A percentile compares a stretch with the other conserved stretches of the same genome.
Conservation (phyloP, 2,888 invertebrate species). For the Phorcus lineatus region DNA sequence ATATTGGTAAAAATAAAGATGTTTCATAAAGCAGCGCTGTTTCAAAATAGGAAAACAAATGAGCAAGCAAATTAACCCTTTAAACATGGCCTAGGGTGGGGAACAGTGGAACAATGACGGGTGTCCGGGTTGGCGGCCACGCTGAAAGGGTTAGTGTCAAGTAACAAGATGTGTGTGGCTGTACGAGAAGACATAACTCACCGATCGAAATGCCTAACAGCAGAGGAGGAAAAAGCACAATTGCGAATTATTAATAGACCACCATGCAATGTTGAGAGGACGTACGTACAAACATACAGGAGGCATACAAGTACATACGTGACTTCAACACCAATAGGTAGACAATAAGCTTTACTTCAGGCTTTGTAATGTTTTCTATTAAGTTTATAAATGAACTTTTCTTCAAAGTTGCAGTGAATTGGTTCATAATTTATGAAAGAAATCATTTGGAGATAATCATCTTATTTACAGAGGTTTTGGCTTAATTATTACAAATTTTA, state of each 20-base stretch:
- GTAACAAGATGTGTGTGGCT: constrained; percentile 30
- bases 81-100: neutral
- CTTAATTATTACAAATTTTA: too few species aligned
- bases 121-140: neutral
- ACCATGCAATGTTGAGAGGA: constrained; percentile 10
- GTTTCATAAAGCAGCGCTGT: constrained; percentile 17
- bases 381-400: too few species aligned
- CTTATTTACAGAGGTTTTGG: too few species aligned
- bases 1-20: neutral
- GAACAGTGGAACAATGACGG: too few species aligned
- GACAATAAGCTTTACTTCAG: too few species aligned
- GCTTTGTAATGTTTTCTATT: too few species aligned
- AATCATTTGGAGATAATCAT: too few species aligned
- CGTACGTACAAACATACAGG: too few species aligned
- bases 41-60: constrained; percentile 28
- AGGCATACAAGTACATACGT: too few species aligned
- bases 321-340: too few species aligned
- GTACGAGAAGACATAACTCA: constrained; percentile 35
- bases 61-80: constrained; percentile 28
- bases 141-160: constrained; percentile 19
- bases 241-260: constrained; percentile 29
- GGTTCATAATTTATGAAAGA: too few species aligned
- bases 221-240: constrained; percentile 38
- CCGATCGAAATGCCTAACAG: constrained; percentile 47
- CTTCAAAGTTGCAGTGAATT: too few species aligned